Evolutionary conservation across 2,113 vertebrate genomes (phyloP), one percentile per base, ranked within the genome.

Genomic region (Rousettus leschenaultii): DNA sequence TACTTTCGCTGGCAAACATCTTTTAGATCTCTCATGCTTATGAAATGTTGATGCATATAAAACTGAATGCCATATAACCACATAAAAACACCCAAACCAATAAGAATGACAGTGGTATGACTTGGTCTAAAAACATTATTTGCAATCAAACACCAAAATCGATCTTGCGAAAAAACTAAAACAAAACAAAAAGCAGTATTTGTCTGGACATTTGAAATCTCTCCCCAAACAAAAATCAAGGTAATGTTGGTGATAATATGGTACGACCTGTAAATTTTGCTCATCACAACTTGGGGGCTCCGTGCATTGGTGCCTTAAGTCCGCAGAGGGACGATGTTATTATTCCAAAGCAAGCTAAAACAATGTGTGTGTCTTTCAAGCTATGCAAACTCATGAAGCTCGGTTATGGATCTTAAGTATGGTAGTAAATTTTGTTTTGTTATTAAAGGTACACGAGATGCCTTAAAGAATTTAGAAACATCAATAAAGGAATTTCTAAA

Each of bases 401-500:
- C 28, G 13, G 22, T 65, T n/a, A 59, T 7, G 24, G 61, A 85
- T 24, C 79, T 75, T 12, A 53, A 61, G 33, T 2, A 38, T 5
- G 63, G 7, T 11, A 73, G 6, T 82, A 59, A 38, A 13, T 15
- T 26, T 6, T 61, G 68, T 83, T 57, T 55, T 19, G 21, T 57
- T 63, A 15, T n/a, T 59, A 77, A 68, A 73, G 26, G 5, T 18
- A 61, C 30, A 16, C 16, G 53, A 38, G 9, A n/a, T 6, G 55
- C 38, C 35, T 53, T 38, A 55, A 66, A 57, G 51, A 92, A 89
- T 84, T 74, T 71, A 90, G 75, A 90, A 22, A 38, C 13, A 24
- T 6, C 33, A 40, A 3, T 68, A 70, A 78, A 90, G 40, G 70
- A 19, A 70, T 88, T 80, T 53, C 5, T 26, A 68, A 65, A 88